These are phyloP conservation scores for Tragelaphus strepsiceros DNA, from an alignment of 2,113 vertebrate species.

Conservation along the genomic window DNA sequence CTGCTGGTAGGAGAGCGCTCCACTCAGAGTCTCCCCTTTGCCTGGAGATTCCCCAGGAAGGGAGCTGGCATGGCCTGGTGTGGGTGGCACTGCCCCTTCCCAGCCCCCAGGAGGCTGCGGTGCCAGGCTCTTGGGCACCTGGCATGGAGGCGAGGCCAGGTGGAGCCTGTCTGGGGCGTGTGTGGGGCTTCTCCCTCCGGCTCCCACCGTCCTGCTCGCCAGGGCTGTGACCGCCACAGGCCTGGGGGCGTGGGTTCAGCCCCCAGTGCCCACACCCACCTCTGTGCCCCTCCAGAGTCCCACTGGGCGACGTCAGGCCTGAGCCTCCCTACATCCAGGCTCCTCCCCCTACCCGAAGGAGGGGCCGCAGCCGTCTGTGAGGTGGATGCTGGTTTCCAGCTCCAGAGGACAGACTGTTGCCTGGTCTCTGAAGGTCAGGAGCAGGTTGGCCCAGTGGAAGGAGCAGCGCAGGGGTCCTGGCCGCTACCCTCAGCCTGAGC, in stretches of 20 bases:
- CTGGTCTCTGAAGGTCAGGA: neutral
- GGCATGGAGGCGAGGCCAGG: constrained; percentile 23
- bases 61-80: neutral
- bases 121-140: neutral
- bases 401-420: neutral
- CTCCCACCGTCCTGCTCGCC: neutral
- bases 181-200: neutral
- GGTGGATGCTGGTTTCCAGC: neutral
- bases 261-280: neutral
- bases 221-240: neutral
- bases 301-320: neutral
- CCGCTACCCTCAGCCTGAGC: neutral
- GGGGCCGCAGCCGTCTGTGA: neutral
- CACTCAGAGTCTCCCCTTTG: neutral
- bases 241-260: neutral
- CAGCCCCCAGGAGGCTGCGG: neutral
- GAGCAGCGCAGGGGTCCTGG: neutral
- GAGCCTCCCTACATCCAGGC: neutral
- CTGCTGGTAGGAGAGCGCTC: neutral
- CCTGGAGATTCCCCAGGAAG: neutral
- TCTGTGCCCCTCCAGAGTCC: neutral
- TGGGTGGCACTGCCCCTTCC: neutral
- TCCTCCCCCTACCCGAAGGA: neutral
- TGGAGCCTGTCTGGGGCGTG: neutral
- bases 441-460: neutral